phyloP scores from a whole-genome alignment of 2,888 invertebrate species.

The Heliconius aoede region DNA sequence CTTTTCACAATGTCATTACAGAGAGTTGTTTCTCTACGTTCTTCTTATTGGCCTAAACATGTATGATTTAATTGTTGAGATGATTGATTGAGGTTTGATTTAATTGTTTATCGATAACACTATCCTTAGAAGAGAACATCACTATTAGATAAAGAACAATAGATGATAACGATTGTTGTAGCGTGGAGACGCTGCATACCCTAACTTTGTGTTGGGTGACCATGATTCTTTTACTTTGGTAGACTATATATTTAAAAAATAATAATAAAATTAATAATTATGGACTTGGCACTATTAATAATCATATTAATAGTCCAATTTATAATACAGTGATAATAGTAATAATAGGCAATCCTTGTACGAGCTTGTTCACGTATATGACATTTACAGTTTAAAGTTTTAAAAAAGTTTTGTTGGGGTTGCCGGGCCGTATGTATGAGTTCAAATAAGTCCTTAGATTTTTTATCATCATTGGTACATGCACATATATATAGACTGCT shows the following conservation, averaged over 20 bases:
- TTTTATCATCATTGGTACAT: background rate
- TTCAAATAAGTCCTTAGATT: background rate
- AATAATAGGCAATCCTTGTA: background rate
- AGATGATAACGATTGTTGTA: conserved; percentile 69
- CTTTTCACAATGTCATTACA: background rate
- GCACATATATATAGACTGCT: background rate
- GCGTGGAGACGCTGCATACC: conserved; percentile 67
- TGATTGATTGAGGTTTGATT: no score
- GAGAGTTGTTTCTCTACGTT: background rate
- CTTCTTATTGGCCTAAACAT: background rate
- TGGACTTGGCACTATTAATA: no score
- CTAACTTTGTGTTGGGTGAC: conserved; percentile 60
- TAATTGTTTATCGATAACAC: conserved; percentile 56
- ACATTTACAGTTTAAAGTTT: conserved; percentile 9
- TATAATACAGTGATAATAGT: no score
- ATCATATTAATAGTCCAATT: no score
- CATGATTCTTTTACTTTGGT: background rate
- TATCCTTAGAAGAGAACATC: conserved; percentile 49
- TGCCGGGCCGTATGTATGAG: background rate
- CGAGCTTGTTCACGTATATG: background rate
- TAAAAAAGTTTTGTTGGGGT: background rate
- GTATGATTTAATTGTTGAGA: no score
- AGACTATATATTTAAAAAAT: background rate
- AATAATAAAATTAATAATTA: background rate
- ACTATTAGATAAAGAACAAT: conserved; percentile 68